phyloP scores from a whole-genome alignment of 92 coral and sea anemone species.

The Parazoanthus darwini region DNA sequence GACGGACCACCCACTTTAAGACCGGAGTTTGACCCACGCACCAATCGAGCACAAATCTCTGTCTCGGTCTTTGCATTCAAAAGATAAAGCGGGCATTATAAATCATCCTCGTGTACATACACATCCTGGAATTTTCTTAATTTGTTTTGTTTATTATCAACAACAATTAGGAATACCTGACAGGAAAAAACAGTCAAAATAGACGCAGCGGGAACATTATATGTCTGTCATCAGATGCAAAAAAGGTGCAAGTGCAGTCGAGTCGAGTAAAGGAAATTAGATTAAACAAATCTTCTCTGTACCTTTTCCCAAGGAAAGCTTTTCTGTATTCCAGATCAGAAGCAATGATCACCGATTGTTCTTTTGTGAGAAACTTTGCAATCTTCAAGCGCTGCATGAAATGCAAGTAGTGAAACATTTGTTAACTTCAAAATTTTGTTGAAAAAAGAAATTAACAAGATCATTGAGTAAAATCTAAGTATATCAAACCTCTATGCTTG shows the following conservation, averaged over 20 bases:
- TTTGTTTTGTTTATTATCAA: constrained; percentile 37
- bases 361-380: background rate
- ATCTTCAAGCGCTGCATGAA: background rate
- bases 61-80: background rate
- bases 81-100: constrained; percentile 11
- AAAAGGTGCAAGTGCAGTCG: background rate
- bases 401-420: background rate
- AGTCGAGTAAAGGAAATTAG: background rate
- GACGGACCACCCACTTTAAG: constrained; percentile 31
- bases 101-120: background rate
- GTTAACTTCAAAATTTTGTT: background rate
- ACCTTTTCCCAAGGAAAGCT: background rate
- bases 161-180: constrained; percentile 29
- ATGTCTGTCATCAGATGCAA: constrained; percentile 4
- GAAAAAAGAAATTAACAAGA: too few species aligned
- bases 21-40: background rate
- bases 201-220: background rate
- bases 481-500: background rate
- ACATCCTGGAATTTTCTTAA: constrained; percentile 27
- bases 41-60: background rate
- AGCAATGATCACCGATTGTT: background rate
- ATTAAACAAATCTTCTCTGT: background rate
- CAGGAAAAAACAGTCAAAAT: constrained; percentile 25
- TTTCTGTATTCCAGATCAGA: background rate
- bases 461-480: too few species aligned